Evolutionary conservation across 2,797 vertebrate species (phyloP).

Genomic region (Tamandua tetradactyla): DNA sequence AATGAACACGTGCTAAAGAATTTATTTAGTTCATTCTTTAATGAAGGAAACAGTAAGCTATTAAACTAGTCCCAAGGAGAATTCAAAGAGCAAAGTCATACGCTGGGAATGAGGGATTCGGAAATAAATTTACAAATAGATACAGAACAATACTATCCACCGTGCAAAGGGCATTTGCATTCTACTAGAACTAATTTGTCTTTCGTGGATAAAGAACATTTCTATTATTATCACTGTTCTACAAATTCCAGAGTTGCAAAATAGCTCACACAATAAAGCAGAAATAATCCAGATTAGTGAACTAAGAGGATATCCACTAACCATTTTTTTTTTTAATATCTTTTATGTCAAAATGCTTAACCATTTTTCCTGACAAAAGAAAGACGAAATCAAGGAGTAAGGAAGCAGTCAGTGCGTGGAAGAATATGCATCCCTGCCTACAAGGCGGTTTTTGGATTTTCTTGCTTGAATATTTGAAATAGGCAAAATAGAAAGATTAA

Average conservation of each 20-base stretch:
- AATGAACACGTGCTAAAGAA: background rate
- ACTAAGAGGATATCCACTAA: background rate
- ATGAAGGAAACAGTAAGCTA: background rate
- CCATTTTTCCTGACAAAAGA: background rate
- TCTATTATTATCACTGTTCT: background rate
- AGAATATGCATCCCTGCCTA: accelerated
- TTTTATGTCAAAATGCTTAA: background rate
- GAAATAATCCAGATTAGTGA: background rate
- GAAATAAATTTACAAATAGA: background rate
- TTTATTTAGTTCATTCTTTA: background rate
- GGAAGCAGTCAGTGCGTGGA: accelerated
- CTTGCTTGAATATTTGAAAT: background rate
- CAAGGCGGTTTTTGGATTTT: background rate
- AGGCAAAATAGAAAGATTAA: background rate
- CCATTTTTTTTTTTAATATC: background rate
- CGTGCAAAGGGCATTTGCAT: background rate
- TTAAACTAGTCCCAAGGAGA: background rate
- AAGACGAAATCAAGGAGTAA: background rate
- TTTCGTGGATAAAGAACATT: background rate
- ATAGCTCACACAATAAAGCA: background rate
- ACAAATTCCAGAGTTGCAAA: background rate
- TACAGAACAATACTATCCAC: background rate
- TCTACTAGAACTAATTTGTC: background rate
- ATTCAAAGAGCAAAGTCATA: background rate
- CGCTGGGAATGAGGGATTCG: background rate